These are phyloP conservation scores for Oncorhynchus keta DNA, from an alignment of 2,113 vertebrate species.

Conservation along the genomic window DNA sequence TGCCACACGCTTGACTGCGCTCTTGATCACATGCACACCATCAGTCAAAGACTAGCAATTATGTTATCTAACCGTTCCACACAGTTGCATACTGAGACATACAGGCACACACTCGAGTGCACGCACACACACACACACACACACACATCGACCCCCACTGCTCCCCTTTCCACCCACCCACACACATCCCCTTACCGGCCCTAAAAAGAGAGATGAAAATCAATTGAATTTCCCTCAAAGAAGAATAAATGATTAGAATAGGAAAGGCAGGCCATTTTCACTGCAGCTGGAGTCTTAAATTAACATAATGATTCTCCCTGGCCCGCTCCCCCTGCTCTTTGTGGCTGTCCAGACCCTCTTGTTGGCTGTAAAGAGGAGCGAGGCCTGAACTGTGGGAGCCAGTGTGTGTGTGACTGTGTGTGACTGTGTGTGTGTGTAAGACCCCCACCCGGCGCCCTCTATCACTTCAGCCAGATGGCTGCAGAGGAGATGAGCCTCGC, in stretches of 20 bases:
- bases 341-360: not conserved
- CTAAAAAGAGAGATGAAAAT: slow-evolving; percentile 11
- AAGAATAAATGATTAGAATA: slow-evolving; percentile 7
- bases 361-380: not conserved
- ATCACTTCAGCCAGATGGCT: slow-evolving; percentile 11
- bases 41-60: not conserved
- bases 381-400: not conserved
- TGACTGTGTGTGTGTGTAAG: slow-evolving; percentile 1
- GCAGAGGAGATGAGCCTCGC: not conserved
- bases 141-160: not conserved
- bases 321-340: not conserved
- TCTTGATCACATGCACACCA: not conserved
- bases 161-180: not conserved
- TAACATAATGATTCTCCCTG: slow-evolving; percentile 13
- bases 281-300: slow-evolving; percentile 7
- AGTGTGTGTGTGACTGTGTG: slow-evolving; percentile 1
- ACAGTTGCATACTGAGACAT: not conserved
- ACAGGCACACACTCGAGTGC: not conserved
- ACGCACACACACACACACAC: not conserved
- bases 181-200: not conserved
- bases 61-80: not conserved
- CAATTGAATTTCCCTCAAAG: not conserved
- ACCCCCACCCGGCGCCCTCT: not conserved
- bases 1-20: not conserved
- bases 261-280: slow-evolving; percentile 7